Base-by-base conservation (phyloP, 2,113 vertebrate species). In the Archilochus colubris region DNA sequence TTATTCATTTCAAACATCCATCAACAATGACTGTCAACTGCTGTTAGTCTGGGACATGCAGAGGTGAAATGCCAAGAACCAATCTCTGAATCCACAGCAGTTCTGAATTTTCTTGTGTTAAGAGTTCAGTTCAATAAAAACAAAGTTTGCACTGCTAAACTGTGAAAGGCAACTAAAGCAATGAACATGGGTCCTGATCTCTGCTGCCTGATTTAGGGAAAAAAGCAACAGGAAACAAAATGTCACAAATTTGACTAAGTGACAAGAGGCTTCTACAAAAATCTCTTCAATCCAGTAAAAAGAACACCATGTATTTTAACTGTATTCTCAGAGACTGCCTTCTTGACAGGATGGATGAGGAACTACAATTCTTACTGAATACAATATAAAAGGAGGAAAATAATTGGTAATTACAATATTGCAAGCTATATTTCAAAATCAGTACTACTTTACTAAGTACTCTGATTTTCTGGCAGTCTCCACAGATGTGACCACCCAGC, bases 351-450 rank as follows among this genome's bases (percentile, higher is more conserved):
- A 80, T 40, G 63, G 53, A 89, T 43, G 20, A 91, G 48, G 48
- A 96, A 94, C 86, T 94, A 78, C 33, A 66, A 54, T 64, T 93
- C 82, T 62, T 88, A 58, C 33, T 51, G 54, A 83, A 89, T 48
- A 83, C 33, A 70, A 91, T 90, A 90, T 74, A 76, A 90, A 93
- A 87, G 30, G 21, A 70, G 54, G 55, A 79, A 91, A 93, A 89
- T 86, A 92, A 78, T 43, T 74, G 63, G 50, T 66, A 93, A 88
- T 82, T 83, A 88, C 57, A 93, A 75, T 77, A 96, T 36, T 77
- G 51, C 70, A 93, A 93, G 74, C n/a, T 94, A 7, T 82, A 88
- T 93, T 95, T 97, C 90, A 95, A 90, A 95, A 91, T 67, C 88
- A 83, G 30, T 82, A 68, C 83, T 82, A 91, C 54, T 95, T 62